Base-by-base conservation (phyloP, 2,888 invertebrate genomes). In the Coleophora flavipennella region DNA sequence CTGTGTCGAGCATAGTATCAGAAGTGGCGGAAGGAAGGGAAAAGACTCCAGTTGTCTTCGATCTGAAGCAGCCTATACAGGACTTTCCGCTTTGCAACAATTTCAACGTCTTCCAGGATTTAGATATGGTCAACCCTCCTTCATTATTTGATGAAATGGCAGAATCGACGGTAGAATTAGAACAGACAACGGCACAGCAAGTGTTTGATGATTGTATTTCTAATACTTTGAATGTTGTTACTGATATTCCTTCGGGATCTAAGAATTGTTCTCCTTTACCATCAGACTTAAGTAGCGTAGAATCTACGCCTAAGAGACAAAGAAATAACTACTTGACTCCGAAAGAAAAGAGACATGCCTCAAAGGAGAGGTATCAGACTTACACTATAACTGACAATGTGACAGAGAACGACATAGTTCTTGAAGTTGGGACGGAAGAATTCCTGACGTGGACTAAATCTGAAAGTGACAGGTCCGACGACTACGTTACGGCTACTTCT, bases 1-100 rank as follows among this genome's bases (percentile, higher is more conserved):
- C 94, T 40, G 92, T 95, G 0, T 91, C 92, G 0, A 95, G 94
- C 62, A 91, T 94, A 42, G 91, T 91, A 20, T 94, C 92, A 0
- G 94, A 94, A 72, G 87, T 91, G 3, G 91, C 88, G 0, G 93
- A 92, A 41, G 51, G 77, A 0, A 79, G 75, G 42, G 78, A 75
- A 1, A 75, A 72, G 29, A 66, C 64, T 0, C 71, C 87, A 1
- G 70, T 87, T 1, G 67, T 89, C 2, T 88, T 89, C 53, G 88
- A 89, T 52, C 72, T 89, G 27, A 80, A 87, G 42, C 87, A 87
- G 51, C 89, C 88, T 0, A 57, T 80, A 6, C 79, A 73, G 41
- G 88, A 81, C 58, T 87, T 83, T 53, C 78, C 86, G 3, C 57
- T 74, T 1, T 76, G 74, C 47, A 66, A 65, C 44, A 60, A 83